Percentiles rank a stretch among this genome's conserved stretches.
phyloP scores from a whole-genome alignment of 37 sponge, comb jelly and placozoan genomes.

The Theonella swinhoei region DNA sequence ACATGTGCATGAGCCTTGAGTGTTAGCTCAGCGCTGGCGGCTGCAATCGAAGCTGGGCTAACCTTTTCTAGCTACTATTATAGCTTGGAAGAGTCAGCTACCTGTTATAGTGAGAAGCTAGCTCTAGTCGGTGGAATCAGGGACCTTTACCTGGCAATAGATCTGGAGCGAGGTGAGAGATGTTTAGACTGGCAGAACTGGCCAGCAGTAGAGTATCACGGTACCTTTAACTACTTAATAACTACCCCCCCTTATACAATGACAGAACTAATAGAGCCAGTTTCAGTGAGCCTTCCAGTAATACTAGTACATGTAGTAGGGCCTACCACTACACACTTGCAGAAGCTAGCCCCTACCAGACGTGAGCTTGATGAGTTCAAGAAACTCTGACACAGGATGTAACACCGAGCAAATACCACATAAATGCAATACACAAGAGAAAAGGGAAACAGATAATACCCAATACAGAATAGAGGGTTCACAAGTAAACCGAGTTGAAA shows the following conservation, averaged over 20 bases:
- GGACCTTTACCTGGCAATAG: slow-evolving; percentile 21
- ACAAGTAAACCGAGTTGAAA: too few species aligned
- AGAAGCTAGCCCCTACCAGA: slow-evolving; percentile 17
- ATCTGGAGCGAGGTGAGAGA: not conserved
- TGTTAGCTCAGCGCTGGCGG: too few species aligned
- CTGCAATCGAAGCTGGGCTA: not conserved
- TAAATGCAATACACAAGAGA: too few species aligned
- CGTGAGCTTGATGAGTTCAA: slow-evolving; percentile 12
- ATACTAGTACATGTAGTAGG: not conserved
- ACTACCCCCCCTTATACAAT: slow-evolving; percentile 40
- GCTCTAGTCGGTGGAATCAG: slow-evolving; percentile 23
- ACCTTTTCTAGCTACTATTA: slow-evolving; percentile 9
- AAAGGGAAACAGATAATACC: too few species aligned
- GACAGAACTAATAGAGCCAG: too few species aligned
- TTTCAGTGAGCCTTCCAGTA: not conserved
- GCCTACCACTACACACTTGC: not conserved
- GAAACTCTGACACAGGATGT: slow-evolving; percentile 15
- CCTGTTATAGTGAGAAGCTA: slow-evolving; percentile 28
- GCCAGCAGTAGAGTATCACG: slow-evolving; percentile 58
- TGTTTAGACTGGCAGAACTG: slow-evolving; percentile 32
- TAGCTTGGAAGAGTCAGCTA: slow-evolving; percentile 18
- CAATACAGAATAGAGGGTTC: too few species aligned
- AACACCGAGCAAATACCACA: too few species aligned
- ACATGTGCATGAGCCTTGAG: too few species aligned
- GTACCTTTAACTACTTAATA: slow-evolving; percentile 52